phyloP scores from a whole-genome alignment of 2,888 invertebrate species.

The Trachelus stipa region DNA sequence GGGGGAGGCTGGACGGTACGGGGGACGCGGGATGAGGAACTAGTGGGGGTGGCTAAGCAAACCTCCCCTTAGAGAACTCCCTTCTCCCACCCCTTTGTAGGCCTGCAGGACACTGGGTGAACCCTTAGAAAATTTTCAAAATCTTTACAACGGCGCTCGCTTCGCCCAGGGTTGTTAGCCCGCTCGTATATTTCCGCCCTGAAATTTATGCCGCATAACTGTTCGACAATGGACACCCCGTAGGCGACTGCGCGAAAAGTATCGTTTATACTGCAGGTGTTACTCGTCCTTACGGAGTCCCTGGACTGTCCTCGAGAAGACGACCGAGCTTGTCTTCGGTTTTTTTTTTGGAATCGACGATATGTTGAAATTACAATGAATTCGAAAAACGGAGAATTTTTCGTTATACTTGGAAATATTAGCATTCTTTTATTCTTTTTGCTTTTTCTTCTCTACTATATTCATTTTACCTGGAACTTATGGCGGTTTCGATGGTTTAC shows the following conservation, averaged over 20 bases:
- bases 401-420: background rate
- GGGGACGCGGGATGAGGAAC: no score
- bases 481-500: background rate
- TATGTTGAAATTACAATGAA: background rate
- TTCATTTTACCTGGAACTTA: background rate
- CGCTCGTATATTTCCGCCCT: constrained; percentile 32
- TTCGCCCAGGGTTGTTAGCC: constrained; percentile 24
- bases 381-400: background rate
- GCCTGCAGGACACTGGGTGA: constrained; percentile 7
- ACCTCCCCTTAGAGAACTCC: constrained; percentile 21
- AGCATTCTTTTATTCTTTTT: background rate
- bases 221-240: constrained; percentile 26
- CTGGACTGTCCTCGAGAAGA: no score
- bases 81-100: constrained; percentile 22
- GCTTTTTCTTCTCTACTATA: background rate
- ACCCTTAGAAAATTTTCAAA: constrained; percentile 17
- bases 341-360: background rate
- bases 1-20: background rate
- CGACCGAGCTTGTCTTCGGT: background rate
- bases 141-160: constrained; percentile 22
- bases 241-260: constrained; percentile 10
- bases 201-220: constrained; percentile 36
- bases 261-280: constrained; percentile 4
- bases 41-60: constrained; percentile 31
- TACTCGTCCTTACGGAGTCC: background rate